Conservation (phyloP, 2,113 vertebrate species). For the Tricholaema leucomelas region DNA sequence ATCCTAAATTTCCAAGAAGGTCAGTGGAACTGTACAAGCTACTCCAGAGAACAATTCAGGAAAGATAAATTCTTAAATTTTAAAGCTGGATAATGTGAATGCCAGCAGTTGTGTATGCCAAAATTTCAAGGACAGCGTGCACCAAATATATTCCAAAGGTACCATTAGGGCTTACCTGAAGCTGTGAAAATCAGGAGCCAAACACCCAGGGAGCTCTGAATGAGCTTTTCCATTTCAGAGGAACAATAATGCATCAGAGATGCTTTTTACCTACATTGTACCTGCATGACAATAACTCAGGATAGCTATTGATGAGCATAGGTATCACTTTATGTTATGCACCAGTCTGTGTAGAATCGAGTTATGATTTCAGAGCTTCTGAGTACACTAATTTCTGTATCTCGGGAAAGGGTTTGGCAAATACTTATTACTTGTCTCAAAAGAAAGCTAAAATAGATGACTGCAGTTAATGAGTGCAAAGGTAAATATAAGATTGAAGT, state of each 20-base stretch:
- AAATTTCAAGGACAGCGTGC: not conserved
- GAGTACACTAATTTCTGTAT: not conserved
- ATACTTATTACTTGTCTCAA: not conserved
- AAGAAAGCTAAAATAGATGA: not conserved
- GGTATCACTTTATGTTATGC: not conserved
- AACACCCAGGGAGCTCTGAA: not conserved
- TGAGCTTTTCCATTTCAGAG: not conserved
- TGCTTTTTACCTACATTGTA: not conserved
- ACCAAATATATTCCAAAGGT: not conserved
- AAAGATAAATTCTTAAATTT: constrained; percentile 8
- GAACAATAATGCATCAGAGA: not conserved
- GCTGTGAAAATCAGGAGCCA: not conserved
- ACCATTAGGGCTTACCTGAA: constrained; percentile 5
- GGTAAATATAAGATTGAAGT: not conserved
- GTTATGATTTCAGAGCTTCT: not conserved
- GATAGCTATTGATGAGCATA: not conserved
- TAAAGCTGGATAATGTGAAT: not conserved
- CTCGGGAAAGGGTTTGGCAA: not conserved
- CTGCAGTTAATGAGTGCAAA: not conserved
- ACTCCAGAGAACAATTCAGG: constrained; percentile 6
- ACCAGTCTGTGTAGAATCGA: not conserved
- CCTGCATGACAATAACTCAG: not conserved
- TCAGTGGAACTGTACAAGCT: not conserved
- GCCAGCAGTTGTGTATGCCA: not conserved
- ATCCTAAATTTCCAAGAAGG: not conserved